Conservation (phyloP, 2,888 invertebrate genomes). For the Leptodirus hochenwartii region DNA sequence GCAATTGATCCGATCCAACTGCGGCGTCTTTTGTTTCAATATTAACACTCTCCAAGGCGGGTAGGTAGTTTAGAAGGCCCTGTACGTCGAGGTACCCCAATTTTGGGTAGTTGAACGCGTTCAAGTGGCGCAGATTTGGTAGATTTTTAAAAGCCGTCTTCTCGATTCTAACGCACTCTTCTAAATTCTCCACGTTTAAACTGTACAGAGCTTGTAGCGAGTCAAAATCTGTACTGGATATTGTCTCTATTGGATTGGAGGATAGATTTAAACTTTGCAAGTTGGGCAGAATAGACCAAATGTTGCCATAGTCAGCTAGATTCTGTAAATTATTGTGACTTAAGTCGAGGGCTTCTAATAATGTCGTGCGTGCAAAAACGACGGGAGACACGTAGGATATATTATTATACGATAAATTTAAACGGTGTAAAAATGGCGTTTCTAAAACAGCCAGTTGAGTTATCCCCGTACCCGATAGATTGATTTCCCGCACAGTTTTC, state of each 20-base stretch:
- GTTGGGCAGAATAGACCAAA: conserved; percentile 51
- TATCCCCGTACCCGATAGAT: conserved; percentile 66
- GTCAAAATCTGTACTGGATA: conserved; percentile 61
- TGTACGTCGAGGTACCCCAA: conserved; percentile 74
- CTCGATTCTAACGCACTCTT: conserved; percentile 58
- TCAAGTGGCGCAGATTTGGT: conserved; percentile 47
- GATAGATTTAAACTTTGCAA: conserved; percentile 64
- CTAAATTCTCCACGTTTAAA: conserved; percentile 47
- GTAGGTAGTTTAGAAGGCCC: conserved; percentile 58
- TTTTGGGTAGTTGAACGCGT: conserved; percentile 58
- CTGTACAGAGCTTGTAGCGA: conserved; percentile 45
- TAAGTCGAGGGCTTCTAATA: conserved; percentile 59
- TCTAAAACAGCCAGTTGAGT: conserved; percentile 47
- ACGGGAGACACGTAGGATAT: conserved; percentile 45
- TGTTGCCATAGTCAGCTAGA: conserved; percentile 39
- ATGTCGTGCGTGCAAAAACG: conserved; percentile 59
- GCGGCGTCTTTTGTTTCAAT: conserved; percentile 74
- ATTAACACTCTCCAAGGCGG: conserved; percentile 56
- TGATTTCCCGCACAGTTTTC: conserved; percentile 66
- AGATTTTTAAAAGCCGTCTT: conserved; percentile 61
- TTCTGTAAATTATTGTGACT: conserved; percentile 50
- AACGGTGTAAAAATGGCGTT: conserved; percentile 62
- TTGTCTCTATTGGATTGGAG: conserved; percentile 58
- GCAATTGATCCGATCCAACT: conserved; percentile 65
- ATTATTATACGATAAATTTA: conserved; percentile 64